phyloP scores from a whole-genome alignment of 2,113 vertebrate genomes.

The Cyprinus carpio region DNA sequence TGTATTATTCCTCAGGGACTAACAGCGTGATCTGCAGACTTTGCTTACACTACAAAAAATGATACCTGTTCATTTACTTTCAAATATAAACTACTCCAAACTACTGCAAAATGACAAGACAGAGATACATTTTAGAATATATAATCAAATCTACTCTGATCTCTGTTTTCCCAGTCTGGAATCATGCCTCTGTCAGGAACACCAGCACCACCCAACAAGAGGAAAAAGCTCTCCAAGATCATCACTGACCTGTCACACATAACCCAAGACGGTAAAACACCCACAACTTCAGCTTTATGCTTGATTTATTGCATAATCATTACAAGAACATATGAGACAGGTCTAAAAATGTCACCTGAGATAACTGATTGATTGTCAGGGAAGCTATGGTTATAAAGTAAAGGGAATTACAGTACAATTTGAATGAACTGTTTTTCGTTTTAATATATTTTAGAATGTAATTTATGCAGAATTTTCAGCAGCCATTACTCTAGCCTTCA shows the following conservation, averaged over 20 bases:
- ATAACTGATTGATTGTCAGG: too few species aligned
- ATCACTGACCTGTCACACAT: conserved; percentile 81
- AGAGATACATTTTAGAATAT: not conserved
- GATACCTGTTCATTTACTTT: not conserved
- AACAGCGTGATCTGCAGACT: not conserved
- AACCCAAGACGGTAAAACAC: conserved; percentile 84
- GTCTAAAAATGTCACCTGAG: too few species aligned
- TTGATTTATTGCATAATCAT: too few species aligned
- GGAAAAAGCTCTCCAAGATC: conserved; percentile 90
- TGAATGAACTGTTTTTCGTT: too few species aligned
- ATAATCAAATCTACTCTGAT: not conserved
- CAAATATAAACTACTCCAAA: not conserved
- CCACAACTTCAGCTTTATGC: not conserved
- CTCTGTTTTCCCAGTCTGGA: conserved; percentile 61
- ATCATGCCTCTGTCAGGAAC: conserved; percentile 92
- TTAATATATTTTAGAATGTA: too few species aligned
- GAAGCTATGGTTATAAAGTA: too few species aligned
- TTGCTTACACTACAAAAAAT: not conserved
- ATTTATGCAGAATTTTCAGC: too few species aligned
- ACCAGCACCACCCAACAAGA: conserved; percentile 89
- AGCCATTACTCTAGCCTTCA: too few species aligned
- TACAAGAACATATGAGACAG: too few species aligned
- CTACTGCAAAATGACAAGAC: not conserved
- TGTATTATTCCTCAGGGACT: not conserved
- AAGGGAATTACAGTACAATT: too few species aligned